Evolutionary conservation across 2,113 vertebrate species (phyloP).

Genomic region (Morphnarchus princeps): DNA sequence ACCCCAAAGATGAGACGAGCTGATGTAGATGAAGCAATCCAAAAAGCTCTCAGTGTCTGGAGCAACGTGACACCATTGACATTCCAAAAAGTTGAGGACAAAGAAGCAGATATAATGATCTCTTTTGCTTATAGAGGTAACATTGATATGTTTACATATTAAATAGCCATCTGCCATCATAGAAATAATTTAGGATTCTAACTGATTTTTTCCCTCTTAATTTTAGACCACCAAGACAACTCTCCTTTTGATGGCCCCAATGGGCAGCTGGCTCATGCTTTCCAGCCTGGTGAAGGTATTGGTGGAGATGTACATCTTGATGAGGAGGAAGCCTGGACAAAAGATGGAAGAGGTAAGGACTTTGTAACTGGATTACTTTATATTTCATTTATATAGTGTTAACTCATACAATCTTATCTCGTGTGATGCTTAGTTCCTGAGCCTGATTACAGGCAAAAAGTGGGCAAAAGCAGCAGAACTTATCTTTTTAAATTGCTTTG

Average conservation of each 20-base stretch:
- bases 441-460: not conserved
- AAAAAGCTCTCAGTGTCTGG: slow-evolving; percentile 82
- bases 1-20: slow-evolving; percentile 73
- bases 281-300: slow-evolving; percentile 81
- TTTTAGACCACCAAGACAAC: slow-evolving; percentile 83
- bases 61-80: slow-evolving; percentile 77
- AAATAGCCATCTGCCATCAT: not conserved
- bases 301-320: slow-evolving; percentile 92
- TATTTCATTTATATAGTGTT: not conserved
- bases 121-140: slow-evolving; percentile 78
- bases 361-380: not conserved
- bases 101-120: slow-evolving; percentile 86
- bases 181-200: not conserved
- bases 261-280: slow-evolving; percentile 88
- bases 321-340: slow-evolving; percentile 85
- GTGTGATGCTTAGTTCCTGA: not conserved
- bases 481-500: not conserved
- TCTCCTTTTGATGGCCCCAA: slow-evolving; percentile 90
- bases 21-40: slow-evolving; percentile 76
- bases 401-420: fast-evolving
- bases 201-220: not conserved
- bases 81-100: slow-evolving; percentile 71
- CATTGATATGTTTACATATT: fast-evolving
- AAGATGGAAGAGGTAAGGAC: slow-evolving; percentile 64
- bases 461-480: not conserved